Base-by-base conservation (phyloP, 2,113 vertebrate species). In the Zootoca vivipara region DNA sequence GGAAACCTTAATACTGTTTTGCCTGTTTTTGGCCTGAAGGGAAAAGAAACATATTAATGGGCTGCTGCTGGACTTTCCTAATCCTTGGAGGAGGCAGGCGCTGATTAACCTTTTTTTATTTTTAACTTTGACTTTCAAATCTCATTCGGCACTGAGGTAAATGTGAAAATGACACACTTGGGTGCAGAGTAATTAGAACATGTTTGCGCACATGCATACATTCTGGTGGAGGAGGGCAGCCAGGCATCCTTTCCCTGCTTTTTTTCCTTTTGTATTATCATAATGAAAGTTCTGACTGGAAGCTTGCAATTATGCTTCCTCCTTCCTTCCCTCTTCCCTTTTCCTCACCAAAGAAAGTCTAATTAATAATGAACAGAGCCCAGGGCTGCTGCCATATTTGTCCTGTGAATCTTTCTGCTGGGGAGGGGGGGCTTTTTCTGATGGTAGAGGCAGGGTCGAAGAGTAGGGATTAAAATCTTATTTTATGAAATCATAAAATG, bases 271-370 rank as follows among this genome's bases (percentile, higher is more conserved):
- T 89, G 91, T 93, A 96, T 96, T 96, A 96, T 93, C 95, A 96
- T 96, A 96, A 96, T 96, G 94, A 96, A 94, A 95, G 95, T 95
- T 96, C 96, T 96, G 95, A 95, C 94, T 95, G 88, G 94, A 95
- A 95, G 94, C 93, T 95, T 95, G 94, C 96, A 96, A 96, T 96
- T 96, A 96, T 94, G 95, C 94, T 95, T 95, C 93, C 92, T 93
- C 93, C 90, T 94, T 94, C 87, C 64, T 79, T 82, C 82, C 85
- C 91, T 88, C 72, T 92, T 89, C 93, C 93, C 92, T 87, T 69
- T 92, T 89, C 93, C 93, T 93, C 93, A 93, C 92, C 90, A 83
- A 93, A 56, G 88, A 94, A 95, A 95, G 91, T 92, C 96, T 96
- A 96, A 96, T 96, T 96, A 96, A 96, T 96, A 95, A 96, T 94